Percentiles rank a stretch among this genome's conserved stretches.
Conservation (phyloP, 1,140 invertebrate genomes). For the Leptestheria dahalacensis region DNA sequence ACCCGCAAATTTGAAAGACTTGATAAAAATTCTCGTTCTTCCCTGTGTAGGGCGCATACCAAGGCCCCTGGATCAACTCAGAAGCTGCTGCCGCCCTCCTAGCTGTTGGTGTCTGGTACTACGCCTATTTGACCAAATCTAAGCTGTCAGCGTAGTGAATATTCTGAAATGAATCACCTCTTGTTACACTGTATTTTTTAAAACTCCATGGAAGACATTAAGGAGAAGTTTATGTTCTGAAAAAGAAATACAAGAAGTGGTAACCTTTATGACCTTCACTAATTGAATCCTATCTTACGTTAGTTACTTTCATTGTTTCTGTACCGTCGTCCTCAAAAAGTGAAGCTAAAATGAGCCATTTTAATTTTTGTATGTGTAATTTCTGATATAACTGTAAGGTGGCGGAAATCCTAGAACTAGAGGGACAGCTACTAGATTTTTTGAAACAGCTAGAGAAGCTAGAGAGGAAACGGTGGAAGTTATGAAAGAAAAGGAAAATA, state of each 20-base stretch:
- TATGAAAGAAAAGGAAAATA: background rate
- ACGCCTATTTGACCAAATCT: constrained; percentile 66
- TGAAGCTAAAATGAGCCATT: no score
- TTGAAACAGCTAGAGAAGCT: no score
- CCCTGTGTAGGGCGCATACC: constrained; percentile 55
- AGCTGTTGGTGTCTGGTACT: constrained; percentile 64
- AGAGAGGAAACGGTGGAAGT: background rate
- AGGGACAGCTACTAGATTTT: no score
- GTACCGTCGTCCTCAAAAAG: no score
- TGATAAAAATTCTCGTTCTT: constrained; percentile 8
- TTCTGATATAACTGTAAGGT: no score
- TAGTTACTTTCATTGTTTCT: no score
- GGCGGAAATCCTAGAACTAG: no score
- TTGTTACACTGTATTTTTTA: background rate
- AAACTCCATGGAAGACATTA: background rate
- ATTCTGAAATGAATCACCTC: background rate
- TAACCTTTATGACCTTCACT: no score
- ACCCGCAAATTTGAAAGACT: background rate
- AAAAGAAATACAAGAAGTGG: background rate
- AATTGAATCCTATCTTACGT: no score
- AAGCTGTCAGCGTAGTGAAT: constrained; percentile 46
- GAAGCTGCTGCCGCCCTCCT: constrained; percentile 70
- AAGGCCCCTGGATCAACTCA: constrained; percentile 79
- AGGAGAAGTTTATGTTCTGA: background rate
- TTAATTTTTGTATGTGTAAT: no score